These are phyloP conservation scores for Heliconius charithonia DNA, from an alignment of 2,888 invertebrate species.

Conservation along the genomic window DNA sequence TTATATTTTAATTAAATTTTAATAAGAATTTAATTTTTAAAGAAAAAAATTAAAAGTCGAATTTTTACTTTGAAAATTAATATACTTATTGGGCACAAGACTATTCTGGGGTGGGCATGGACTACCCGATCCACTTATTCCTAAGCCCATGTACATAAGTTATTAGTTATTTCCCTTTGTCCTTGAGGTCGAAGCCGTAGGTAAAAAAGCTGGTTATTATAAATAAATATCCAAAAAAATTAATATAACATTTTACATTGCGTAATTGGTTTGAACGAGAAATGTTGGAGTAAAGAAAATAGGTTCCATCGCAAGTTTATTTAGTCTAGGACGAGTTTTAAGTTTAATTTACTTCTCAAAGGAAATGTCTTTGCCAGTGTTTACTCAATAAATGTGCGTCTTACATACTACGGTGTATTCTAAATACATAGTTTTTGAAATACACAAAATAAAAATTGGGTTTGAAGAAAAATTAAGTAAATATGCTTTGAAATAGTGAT, in stretches of 20 bases:
- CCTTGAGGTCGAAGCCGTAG: neutral
- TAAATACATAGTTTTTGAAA: neutral
- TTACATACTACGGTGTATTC: neutral
- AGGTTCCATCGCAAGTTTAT: conserved; percentile 24
- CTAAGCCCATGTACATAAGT: neutral
- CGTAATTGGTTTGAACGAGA: conserved; percentile 26
- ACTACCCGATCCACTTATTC: too few relatives aligned
- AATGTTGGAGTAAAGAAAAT: conserved; percentile 25
- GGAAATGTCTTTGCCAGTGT: conserved; percentile 20
- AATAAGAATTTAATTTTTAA: too few relatives aligned
- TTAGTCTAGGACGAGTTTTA: conserved; percentile 25
- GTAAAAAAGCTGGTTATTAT: neutral
- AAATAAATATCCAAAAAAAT: too few relatives aligned
- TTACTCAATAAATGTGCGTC: conserved; percentile 18
- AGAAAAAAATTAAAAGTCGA: too few relatives aligned
- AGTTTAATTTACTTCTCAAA: conserved; percentile 24
- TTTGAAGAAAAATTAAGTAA: neutral
- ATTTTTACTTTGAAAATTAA: too few relatives aligned
- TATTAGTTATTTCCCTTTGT: neutral
- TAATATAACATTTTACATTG: conserved; percentile 2
- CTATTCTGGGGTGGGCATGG: too few relatives aligned
- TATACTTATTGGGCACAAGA: too few relatives aligned
- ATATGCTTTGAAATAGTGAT: neutral
- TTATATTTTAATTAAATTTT: too few relatives aligned
- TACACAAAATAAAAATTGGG: neutral